Conservation (phyloP, 2,888 invertebrate genomes). For the Lycaena phlaeas region DNA sequence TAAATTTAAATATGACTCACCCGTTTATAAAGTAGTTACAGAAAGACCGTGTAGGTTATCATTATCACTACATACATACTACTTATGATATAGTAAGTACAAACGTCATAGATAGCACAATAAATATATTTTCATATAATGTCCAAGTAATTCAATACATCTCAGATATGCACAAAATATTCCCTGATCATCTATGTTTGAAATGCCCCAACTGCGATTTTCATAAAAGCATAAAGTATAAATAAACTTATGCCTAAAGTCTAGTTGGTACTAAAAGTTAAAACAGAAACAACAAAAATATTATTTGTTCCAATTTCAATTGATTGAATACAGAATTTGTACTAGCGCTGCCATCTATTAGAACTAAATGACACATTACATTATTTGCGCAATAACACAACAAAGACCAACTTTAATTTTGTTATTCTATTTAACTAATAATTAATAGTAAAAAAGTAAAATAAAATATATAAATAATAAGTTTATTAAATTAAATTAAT, state of each 20-base stretch:
- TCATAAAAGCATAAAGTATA: constrained; percentile 15
- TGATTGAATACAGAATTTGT: constrained; percentile 32
- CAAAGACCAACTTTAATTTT: too few species aligned
- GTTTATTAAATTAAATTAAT: too few species aligned
- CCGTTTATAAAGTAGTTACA: constrained; percentile 55
- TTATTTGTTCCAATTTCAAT: constrained; percentile 20
- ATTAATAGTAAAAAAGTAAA: too few species aligned
- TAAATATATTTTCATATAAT: too few species aligned
- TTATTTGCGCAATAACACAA: background rate
- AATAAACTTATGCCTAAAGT: constrained; percentile 20
- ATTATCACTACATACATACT: constrained; percentile 33
- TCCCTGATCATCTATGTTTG: background rate
- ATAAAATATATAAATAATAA: too few species aligned
- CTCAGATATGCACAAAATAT: background rate
- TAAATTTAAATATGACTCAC: constrained; percentile 74
- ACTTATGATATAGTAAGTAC: constrained; percentile 36
- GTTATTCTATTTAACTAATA: too few species aligned
- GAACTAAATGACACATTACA: background rate
- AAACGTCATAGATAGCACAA: too few species aligned
- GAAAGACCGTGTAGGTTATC: constrained; percentile 66
- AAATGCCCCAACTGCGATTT: background rate
- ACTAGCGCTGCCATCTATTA: constrained; percentile 47
- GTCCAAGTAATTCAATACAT: too few species aligned
- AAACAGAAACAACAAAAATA: constrained; percentile 47
- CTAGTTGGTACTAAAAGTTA: constrained; percentile 31